Percentiles rank a stretch among this genome's conserved stretches.
phyloP scores from a whole-genome alignment of 2,888 invertebrate species.

The Papilio gigon region DNA sequence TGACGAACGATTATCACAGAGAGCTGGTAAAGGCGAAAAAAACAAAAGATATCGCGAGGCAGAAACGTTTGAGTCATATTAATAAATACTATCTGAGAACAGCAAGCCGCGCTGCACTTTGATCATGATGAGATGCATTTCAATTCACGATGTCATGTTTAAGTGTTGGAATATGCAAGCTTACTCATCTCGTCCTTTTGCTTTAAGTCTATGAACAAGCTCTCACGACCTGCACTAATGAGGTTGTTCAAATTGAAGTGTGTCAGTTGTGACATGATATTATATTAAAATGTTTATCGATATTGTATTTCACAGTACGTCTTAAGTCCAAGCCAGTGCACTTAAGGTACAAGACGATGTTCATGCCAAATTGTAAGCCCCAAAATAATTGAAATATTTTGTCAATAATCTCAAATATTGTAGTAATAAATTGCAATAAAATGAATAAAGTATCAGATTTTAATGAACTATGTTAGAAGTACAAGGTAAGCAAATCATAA shows the following conservation, averaged over 20 bases:
- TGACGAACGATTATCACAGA: slow-evolving; percentile 1
- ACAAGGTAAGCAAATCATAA: slow-evolving; percentile 7
- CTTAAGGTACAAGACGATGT: background rate
- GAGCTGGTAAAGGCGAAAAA: background rate
- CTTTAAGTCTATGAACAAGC: background rate
- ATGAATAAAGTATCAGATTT: background rate
- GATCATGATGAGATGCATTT: slow-evolving; percentile 26
- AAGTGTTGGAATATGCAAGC: slow-evolving; percentile 13
- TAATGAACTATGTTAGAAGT: background rate
- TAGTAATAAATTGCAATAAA: background rate
- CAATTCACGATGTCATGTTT: slow-evolving; percentile 17
- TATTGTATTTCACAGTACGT: too few relatives aligned
- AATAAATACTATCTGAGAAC: slow-evolving; percentile 21
- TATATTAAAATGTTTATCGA: too few relatives aligned
- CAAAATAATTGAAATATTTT: too few relatives aligned
- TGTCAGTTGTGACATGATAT: background rate
- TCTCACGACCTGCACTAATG: background rate
- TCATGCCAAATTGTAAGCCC: background rate
- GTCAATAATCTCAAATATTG: too few relatives aligned
- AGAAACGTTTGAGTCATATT: slow-evolving; percentile 17
- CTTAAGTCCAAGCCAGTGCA: too few relatives aligned
- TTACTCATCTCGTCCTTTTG: background rate
- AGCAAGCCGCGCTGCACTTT: slow-evolving; percentile 12
- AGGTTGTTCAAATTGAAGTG: background rate
- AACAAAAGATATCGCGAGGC: background rate